phyloP scores from a whole-genome alignment of 2,888 invertebrate genomes.

The Brachyptera putata region DNA sequence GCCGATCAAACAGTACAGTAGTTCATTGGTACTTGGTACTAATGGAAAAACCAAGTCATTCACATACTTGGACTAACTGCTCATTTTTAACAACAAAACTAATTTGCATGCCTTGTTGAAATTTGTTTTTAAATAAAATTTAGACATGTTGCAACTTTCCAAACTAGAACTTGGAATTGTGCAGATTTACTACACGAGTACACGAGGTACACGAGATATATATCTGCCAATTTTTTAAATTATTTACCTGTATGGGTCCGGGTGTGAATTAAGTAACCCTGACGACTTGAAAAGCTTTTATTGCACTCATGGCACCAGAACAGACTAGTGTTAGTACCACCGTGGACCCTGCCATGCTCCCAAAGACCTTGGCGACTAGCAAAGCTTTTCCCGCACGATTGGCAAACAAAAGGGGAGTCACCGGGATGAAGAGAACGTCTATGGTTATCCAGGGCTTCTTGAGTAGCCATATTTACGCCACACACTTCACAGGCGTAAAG shows the following conservation, averaged over 20 bases:
- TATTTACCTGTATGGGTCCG: slow-evolving; percentile 82
- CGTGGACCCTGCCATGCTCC: slow-evolving; percentile 22
- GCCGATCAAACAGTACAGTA: too few relatives aligned
- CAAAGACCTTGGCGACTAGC: slow-evolving; percentile 21
- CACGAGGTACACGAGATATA: too few relatives aligned
- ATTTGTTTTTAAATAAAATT: too few relatives aligned
- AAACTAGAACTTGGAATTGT: too few relatives aligned
- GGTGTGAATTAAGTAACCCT: slow-evolving; percentile 75
- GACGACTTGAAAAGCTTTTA: slow-evolving; percentile 20
- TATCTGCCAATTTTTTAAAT: too few relatives aligned
- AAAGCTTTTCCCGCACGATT: slow-evolving; percentile 42
- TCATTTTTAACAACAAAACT: too few relatives aligned
- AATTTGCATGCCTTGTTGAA: too few relatives aligned
- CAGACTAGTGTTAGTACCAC: background rate
- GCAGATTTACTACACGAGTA: too few relatives aligned
- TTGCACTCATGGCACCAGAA: slow-evolving; percentile 23
- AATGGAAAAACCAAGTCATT: too few relatives aligned
- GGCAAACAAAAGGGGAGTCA: slow-evolving; percentile 46
- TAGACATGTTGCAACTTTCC: too few relatives aligned
- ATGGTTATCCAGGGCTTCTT: slow-evolving; percentile 42
- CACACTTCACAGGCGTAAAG: slow-evolving; percentile 47
- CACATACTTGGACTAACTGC: too few relatives aligned
- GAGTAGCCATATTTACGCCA: slow-evolving; percentile 44
- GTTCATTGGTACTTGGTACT: too few relatives aligned
- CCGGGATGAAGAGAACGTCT: slow-evolving; percentile 41